Evolutionary conservation across 2,797 vertebrate species (phyloP).

Genomic region (Eidolon dupreanum): DNA sequence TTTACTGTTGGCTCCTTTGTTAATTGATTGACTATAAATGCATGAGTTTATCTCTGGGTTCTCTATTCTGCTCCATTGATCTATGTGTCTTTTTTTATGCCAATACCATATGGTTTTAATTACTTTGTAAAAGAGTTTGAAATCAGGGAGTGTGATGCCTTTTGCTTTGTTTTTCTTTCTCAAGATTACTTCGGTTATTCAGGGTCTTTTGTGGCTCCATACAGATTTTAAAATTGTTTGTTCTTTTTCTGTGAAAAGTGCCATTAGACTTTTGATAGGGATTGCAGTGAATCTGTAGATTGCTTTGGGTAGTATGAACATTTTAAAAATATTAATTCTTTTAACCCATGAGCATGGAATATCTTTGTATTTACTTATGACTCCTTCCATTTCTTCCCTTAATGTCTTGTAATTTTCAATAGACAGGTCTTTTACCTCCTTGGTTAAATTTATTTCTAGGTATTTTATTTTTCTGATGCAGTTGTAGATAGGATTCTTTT

Average conservation of each 20-base stretch:
- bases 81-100: neutral
- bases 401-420: neutral
- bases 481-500: neutral
- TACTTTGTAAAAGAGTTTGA: neutral
- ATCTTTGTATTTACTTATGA: neutral
- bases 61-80: neutral
- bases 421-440: neutral
- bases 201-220: neutral
- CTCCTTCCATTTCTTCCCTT: neutral
- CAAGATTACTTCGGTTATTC: neutral
- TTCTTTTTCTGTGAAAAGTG: neutral
- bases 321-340: neutral
- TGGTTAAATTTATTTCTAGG: neutral
- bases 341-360: neutral
- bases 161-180: neutral
- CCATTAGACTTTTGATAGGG: neutral
- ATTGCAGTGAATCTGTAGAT: neutral
- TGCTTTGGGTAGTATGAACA: neutral
- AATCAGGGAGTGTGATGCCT: neutral
- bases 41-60: neutral
- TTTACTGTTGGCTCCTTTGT: neutral
- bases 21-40: neutral
- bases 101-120: neutral
- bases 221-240: neutral
- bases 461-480: neutral